Conservation (phyloP, 2,888 invertebrate species). For the Globia sparganii region DNA sequence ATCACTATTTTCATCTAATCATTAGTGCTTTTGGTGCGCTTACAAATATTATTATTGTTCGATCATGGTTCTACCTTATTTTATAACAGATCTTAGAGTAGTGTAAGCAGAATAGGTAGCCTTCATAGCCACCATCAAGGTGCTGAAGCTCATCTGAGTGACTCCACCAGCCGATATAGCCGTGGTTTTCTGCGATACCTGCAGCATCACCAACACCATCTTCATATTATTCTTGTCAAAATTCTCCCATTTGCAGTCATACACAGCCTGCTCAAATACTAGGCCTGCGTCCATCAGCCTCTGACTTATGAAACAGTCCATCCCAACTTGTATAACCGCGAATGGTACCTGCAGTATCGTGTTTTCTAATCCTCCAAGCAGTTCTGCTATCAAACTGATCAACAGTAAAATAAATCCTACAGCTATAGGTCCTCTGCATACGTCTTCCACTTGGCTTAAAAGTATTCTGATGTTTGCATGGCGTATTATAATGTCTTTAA, state of each 20-base stretch:
- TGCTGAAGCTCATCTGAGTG: constrained; percentile 71
- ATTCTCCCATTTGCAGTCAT: constrained; percentile 81
- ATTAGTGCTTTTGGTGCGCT: neutral
- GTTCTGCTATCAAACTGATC: constrained; percentile 66
- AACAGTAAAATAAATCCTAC: constrained; percentile 70
- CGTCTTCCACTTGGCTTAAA: constrained; percentile 64
- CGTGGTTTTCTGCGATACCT: constrained; percentile 76
- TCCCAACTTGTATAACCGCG: constrained; percentile 70
- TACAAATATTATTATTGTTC: neutral
- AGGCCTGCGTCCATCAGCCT: constrained; percentile 75
- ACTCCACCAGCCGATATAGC: constrained; percentile 79
- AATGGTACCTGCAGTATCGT: constrained; percentile 74
- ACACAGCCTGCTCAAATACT: constrained; percentile 76
- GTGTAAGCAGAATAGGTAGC: constrained; percentile 80
- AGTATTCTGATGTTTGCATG: constrained; percentile 68
- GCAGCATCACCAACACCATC: constrained; percentile 76
- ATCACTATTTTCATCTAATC: neutral
- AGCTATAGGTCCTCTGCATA: constrained; percentile 69
- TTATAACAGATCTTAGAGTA: constrained; percentile 73
- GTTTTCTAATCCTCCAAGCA: constrained; percentile 75
- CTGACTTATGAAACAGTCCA: constrained; percentile 80
- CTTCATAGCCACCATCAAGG: constrained; percentile 75
- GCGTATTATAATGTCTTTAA: constrained; percentile 64
- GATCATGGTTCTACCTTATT: neutral
- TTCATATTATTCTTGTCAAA: constrained; percentile 77